Percentiles rank a stretch among this genome's conserved stretches.
These are phyloP conservation scores for Entomobrya multifasciata DNA, from an alignment of 2,888 invertebrate species.

Conservation along the genomic window DNA sequence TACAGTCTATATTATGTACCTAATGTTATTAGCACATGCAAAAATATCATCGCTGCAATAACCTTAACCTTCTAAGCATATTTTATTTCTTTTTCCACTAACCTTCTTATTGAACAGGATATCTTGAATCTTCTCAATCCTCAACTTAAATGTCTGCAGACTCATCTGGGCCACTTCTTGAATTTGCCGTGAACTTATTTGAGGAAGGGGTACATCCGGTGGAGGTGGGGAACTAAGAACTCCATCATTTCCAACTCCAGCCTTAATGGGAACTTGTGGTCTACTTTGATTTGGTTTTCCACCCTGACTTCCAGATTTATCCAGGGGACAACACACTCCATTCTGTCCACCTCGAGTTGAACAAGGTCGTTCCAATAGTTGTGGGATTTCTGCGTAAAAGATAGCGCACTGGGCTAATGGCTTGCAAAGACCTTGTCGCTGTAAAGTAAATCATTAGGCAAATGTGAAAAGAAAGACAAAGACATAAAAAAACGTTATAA, in stretches of 20 bases:
- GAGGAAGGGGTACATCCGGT: conserved; percentile 81
- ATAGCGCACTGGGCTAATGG: conserved; percentile 79
- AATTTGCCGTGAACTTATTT: conserved; percentile 81
- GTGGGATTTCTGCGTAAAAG: conserved; percentile 79
- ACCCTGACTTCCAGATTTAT: conserved; percentile 63
- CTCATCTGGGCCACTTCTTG: conserved; percentile 80
- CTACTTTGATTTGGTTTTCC: conserved; percentile 58
- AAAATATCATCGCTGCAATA: conserved; percentile 11
- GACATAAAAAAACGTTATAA: conserved; percentile 32
- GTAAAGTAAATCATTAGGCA: conserved; percentile 40
- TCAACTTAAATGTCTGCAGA: conserved; percentile 80
- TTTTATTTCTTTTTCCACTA: conserved; percentile 14
- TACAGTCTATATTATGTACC: neutral
- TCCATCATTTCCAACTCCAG: conserved; percentile 80
- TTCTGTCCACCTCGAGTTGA: conserved; percentile 74
- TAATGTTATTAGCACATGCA: conserved; percentile 23
- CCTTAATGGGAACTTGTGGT: conserved; percentile 56
- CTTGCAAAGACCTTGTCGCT: conserved; percentile 79
- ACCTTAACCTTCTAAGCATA: conserved; percentile 37
- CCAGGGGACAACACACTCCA: conserved; percentile 79
- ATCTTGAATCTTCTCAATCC: conserved; percentile 76
- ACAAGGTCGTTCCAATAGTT: conserved; percentile 78
- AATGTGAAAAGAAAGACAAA: conserved; percentile 20
- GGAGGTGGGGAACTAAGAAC: conserved; percentile 81
- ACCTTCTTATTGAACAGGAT: conserved; percentile 78